Conservation (phyloP, 2,113 vertebrate species). For the Merops nubicus region DNA sequence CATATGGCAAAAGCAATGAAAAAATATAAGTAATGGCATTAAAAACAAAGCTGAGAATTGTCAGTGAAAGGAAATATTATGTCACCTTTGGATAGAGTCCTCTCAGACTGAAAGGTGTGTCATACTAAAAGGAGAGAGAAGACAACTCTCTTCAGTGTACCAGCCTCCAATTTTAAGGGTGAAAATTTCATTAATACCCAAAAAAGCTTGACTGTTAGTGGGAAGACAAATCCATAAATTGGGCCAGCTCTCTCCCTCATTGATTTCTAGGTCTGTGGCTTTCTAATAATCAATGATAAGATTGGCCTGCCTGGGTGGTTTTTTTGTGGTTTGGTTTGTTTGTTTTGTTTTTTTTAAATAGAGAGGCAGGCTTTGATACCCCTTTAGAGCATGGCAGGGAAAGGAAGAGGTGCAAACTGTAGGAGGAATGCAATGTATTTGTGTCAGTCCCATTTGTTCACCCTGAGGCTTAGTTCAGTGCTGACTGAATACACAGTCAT, state of each 20-base stretch:
- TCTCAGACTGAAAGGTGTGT: background rate
- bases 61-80: background rate
- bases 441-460: background rate
- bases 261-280: background rate
- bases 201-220: background rate
- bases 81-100: background rate
- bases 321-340: no score
- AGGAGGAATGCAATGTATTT: background rate
- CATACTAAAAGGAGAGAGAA: background rate
- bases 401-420: background rate
- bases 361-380: background rate
- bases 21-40: background rate
- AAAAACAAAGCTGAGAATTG: background rate
- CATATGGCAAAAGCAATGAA: background rate
- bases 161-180: background rate
- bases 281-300: background rate
- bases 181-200: background rate
- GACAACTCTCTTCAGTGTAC: background rate
- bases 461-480: constrained; percentile 5
- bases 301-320: no score
- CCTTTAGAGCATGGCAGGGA: background rate
- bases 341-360: no score
- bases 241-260: background rate
- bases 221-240: background rate
- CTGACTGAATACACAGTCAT: background rate